phyloP scores from a whole-genome alignment of 2,888 invertebrate species.

The Antitype chi region DNA sequence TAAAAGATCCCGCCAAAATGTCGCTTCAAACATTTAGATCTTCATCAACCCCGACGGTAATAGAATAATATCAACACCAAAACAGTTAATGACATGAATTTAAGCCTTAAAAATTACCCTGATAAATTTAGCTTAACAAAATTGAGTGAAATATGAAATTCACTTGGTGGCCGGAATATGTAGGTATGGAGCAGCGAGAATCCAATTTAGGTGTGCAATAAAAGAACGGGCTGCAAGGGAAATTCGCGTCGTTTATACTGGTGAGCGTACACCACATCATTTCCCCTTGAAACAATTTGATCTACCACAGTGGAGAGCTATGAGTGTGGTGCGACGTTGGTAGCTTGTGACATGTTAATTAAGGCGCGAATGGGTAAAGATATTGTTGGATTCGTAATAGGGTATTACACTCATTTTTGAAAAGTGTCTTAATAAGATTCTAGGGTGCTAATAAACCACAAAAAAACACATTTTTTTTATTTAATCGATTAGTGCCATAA shows the following conservation, averaged over 20 bases:
- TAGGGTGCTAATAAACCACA: too few species aligned
- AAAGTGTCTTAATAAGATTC: too few species aligned
- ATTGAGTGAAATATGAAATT: slow-evolving; percentile 77
- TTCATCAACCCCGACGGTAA: slow-evolving; percentile 12
- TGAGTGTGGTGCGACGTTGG: not conserved
- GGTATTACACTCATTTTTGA: too few species aligned
- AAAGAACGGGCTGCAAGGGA: slow-evolving; percentile 76
- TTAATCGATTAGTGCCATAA: too few species aligned
- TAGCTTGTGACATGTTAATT: slow-evolving; percentile 44
- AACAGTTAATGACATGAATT: slow-evolving; percentile 31
- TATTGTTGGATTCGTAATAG: too few species aligned
- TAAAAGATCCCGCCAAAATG: slow-evolving; percentile 13
- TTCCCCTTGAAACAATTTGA: slow-evolving; percentile 58
- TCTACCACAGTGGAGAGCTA: slow-evolving; percentile 18
- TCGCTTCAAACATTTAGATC: slow-evolving; percentile 1
- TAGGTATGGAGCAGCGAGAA: slow-evolving; percentile 76
- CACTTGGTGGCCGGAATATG: slow-evolving; percentile 69
- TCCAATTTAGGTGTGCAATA: slow-evolving; percentile 83
- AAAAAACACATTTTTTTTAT: too few species aligned
- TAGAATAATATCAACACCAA: slow-evolving; percentile 39
- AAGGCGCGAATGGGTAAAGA: not conserved
- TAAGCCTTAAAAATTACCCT: slow-evolving; percentile 65
- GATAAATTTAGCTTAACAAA: slow-evolving; percentile 71
- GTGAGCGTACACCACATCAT: slow-evolving; percentile 46
- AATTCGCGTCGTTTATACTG: slow-evolving; percentile 65